Evolutionary conservation across 2,888 invertebrate genomes (phyloP).

Genomic region (Gibbula magus): DNA sequence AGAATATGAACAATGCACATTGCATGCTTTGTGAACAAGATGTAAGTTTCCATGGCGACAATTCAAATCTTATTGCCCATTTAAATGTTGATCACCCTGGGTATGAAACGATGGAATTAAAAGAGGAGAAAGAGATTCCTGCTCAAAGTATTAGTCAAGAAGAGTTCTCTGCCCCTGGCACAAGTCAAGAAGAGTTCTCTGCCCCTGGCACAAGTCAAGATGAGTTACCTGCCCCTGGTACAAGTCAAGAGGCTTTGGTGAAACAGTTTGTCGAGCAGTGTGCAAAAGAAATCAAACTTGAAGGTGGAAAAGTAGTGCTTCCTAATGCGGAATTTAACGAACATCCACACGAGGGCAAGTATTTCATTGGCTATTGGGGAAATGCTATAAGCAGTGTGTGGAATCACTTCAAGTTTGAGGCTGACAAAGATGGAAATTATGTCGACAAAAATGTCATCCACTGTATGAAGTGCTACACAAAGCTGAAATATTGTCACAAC

Average conservation of each 20-base stretch:
- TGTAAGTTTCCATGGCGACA: no score
- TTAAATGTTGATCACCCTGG: no score
- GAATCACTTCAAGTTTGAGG: neutral
- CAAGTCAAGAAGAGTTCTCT: no score
- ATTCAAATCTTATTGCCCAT: no score
- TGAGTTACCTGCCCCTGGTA: no score
- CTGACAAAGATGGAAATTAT: conserved; percentile 4
- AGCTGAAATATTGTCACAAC: conserved; percentile 2
- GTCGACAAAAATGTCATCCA: neutral
- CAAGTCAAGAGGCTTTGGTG: neutral
- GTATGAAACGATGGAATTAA: no score
- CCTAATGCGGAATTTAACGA: no score
- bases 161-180: no score
- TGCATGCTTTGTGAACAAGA: neutral
- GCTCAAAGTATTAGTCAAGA: no score
- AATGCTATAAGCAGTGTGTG: conserved; percentile 2
- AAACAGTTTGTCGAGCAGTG: neutral
- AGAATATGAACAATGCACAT: neutral
- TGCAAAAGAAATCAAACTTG: neutral
- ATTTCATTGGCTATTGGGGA: conserved; percentile 9
- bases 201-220: no score
- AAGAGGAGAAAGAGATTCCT: no score
- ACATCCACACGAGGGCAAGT: neutral
- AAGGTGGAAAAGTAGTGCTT: no score
- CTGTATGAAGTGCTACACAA: neutral